Base-by-base conservation (phyloP, 1,140 invertebrate genomes). In the Wasmannia auropunctata region DNA sequence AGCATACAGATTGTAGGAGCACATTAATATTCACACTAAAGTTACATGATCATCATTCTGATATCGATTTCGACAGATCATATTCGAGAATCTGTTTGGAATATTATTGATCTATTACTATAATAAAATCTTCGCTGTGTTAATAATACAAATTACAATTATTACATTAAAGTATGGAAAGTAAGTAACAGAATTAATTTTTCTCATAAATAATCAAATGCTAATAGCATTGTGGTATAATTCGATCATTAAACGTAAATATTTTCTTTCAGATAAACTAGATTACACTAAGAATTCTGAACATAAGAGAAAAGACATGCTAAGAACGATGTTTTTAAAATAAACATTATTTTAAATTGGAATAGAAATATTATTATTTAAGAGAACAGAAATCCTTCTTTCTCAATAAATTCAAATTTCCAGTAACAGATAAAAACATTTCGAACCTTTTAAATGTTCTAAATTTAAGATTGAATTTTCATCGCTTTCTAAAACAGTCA, bases 11-110 rank as follows among this genome's bases (percentile, higher is more conserved):
- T 72, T 74, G 51, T 83, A 40, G 37, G 25, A 6, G 37, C 19
- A 56, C 51, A 83, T 83, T 83, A 72, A 83, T 83, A 83, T 83
- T 83, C 67, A 83, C 51, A 58, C 51, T 74, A 83, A 74, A 69
- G 25, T 83, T 83, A 74, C 40, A 74, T 74, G 74, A 83, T 74
- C 79, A 31, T 28, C 40, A 74, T 72, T 83, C 37, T 46, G 51
- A 5, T 74, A 74, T 72, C 51, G 37, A 83, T 83, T 83, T 60
- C 67, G 37, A 7, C 51, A 74, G 79, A 46, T 60, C 40, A 46
- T 58, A 83, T 74, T 83, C 51, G 37, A 46, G 37, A 58, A 58
- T 25, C 22, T 46, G 37, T 83, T 72, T 72, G 37, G 79, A 56
- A 43, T 72, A 74, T 58, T 72, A 58, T 19, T 16, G n/a, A 40